Base-by-base conservation (phyloP, 2,797 vertebrate species). In the Sphenodon punctatus region DNA sequence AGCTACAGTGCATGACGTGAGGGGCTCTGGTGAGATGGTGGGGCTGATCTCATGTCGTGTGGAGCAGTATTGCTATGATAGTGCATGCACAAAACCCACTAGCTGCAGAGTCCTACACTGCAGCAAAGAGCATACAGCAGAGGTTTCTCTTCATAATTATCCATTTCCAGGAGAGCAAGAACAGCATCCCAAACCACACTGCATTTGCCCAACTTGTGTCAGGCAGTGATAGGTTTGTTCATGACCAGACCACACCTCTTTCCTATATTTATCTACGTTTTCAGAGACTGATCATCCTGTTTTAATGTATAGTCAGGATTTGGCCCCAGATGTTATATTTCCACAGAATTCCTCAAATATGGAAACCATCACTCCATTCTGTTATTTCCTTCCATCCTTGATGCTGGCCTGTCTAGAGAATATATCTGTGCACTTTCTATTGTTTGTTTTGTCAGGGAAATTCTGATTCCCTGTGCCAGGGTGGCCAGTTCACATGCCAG, bases 1-100 rank as follows among this genome's bases (percentile, higher is more conserved):
- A 68, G 34, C 23, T 61, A 32, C 39, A 0, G 0, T 22, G 22
- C 22, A 46, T 45, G 23, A 10, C 4, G 23, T 45, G 46, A 45
- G 12, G 39, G 39, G 39, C 45, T 45, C 43, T 45, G 19, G 22
- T 45, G 43, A 20, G 43, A 19, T 45, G 19, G 43, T 46, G 45
- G 17, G 42, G 43, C 43, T 43, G 45, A 22, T 46, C 36, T 36
- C 8, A 36, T 22, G 46, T 22, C 10, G 8, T 22, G 7, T 45
- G 20, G 4, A 20, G 10, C 22, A 23, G 19, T 9, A 45, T 45
- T 46, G 15, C 20, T 23, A 22, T 46, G 45, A 46, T 46, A 20
- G 20, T 10, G 8, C 10, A 23, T 9, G 45, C 45, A 46, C 45
- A 46, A n/a, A n/a, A n/a, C n/a, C n/a, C n/a, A n/a, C n/a, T n/a